Conservation (phyloP, 2,113 vertebrate genomes). For the Hyla sarda region DNA sequence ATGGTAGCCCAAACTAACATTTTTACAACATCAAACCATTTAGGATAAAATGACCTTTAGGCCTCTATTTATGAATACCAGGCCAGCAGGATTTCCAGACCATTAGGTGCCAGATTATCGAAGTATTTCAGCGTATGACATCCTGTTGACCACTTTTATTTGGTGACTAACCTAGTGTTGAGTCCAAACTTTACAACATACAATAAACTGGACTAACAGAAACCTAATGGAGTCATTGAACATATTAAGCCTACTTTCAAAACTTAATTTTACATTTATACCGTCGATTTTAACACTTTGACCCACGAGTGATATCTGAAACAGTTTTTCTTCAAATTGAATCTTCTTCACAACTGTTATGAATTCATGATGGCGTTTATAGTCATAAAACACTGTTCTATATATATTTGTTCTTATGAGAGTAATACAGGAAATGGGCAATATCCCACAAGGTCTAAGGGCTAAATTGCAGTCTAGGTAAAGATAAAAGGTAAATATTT, state of each 20-base stretch:
- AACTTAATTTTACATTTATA: not conserved
- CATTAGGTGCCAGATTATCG: not conserved
- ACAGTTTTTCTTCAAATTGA: not conserved
- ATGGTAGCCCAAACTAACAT: not conserved
- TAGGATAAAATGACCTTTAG: not conserved
- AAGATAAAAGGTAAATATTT: not conserved
- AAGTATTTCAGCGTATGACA: not conserved
- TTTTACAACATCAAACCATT: not conserved
- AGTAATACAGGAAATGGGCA: constrained; percentile 14
- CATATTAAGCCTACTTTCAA: not conserved
- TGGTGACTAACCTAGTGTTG: not conserved
- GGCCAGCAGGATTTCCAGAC: not conserved
- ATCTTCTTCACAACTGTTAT: not conserved
- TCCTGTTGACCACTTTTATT: not conserved
- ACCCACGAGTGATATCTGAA: not conserved
- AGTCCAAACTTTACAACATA: constrained; percentile 1
- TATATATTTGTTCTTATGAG: not conserved
- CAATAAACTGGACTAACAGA: not conserved
- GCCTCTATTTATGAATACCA: not conserved
- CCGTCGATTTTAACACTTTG: not conserved
- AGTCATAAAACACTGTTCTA: not conserved
- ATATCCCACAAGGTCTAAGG: not conserved
- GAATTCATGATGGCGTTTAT: not conserved
- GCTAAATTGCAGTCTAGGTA: constrained; percentile 1
- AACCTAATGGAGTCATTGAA: not conserved